These are phyloP conservation scores for Dasyurus viverrinus DNA, from an alignment of 2,113 vertebrate genomes.

Conservation along the genomic window DNA sequence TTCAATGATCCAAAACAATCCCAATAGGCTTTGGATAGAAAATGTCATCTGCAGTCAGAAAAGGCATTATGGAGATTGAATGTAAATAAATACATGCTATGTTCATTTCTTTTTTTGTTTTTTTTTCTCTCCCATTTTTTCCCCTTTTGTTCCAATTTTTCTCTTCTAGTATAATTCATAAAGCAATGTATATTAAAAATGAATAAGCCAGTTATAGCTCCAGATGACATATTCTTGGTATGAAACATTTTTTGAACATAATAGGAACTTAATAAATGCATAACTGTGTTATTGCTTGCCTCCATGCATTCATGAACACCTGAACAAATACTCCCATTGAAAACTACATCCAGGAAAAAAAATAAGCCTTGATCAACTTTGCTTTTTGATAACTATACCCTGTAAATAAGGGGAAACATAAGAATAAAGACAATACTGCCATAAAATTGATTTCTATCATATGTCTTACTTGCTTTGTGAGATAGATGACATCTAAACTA, in stretches of 20 bases:
- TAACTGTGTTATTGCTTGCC: not conserved
- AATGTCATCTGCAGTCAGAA: too few species aligned
- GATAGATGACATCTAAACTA: not conserved
- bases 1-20: too few species aligned
- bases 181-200: too few species aligned
- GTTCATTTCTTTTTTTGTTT: too few species aligned
- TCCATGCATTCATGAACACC: not conserved
- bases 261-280: not conserved
- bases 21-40: too few species aligned
- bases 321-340: not conserved
- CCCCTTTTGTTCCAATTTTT: too few species aligned
- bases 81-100: too few species aligned
- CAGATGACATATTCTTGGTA: not conserved
- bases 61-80: too few species aligned
- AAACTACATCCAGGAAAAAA: not conserved
- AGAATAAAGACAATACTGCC: not conserved
- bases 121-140: too few species aligned
- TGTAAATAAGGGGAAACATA: not conserved
- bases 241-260: not conserved
- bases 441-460: not conserved
- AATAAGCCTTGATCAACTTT: not conserved
- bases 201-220: not conserved
- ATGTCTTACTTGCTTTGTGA: slow-evolving; percentile 35
- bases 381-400: not conserved
- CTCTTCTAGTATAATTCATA: too few species aligned